Percentiles rank a stretch among this genome's conserved stretches.
These are phyloP conservation scores for Pocillopora damicornis DNA, from an alignment of 64 coral and sea anemone genomes.

Conservation along the genomic window DNA sequence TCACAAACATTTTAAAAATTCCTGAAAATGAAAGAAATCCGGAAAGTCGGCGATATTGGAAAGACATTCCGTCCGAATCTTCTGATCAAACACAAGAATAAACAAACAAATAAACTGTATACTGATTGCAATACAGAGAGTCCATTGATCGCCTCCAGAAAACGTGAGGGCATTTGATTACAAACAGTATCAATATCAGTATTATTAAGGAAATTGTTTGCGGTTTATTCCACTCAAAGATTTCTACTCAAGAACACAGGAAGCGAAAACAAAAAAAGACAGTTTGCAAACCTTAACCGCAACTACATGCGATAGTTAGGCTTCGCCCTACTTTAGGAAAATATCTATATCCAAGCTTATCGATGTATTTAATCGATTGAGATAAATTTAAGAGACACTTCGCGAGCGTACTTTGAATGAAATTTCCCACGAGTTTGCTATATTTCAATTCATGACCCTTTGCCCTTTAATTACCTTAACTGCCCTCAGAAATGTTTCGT, in stretches of 20 bases:
- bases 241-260: neutral
- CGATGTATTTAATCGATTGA: too few relatives aligned
- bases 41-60: neutral
- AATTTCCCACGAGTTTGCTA: neutral
- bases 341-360: neutral
- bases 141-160: neutral
- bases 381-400: too few relatives aligned
- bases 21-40: neutral
- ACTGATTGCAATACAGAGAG: neutral
- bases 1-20: neutral
- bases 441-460: neutral
- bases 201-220: constrained; percentile 18
- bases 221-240: neutral
- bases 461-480: neutral
- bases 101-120: neutral
- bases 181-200: constrained; percentile 22
- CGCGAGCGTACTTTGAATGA: neutral
- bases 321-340: neutral
- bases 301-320: neutral
- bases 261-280: neutral
- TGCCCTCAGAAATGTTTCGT: neutral
- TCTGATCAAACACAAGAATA: neutral
- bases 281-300: constrained; percentile 5
- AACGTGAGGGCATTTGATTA: constrained; percentile 26
- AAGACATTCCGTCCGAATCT: neutral